Evolutionary conservation across 1,140 invertebrate species (phyloP), one percentile per base, ranked within the genome.

Genomic region (Nomia melanderi): DNA sequence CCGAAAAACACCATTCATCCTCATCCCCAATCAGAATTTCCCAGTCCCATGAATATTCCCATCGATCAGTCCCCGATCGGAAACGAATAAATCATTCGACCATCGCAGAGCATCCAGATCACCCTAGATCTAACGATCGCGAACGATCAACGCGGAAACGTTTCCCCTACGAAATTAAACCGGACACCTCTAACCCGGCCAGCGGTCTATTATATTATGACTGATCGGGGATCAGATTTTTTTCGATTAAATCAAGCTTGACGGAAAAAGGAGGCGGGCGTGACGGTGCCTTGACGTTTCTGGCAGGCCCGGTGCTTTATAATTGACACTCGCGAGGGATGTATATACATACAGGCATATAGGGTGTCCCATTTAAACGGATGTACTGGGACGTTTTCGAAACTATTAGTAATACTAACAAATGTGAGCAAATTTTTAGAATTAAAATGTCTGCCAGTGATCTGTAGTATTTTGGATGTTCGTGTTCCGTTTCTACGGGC

Each of bases 171-270:
- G 4, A 39, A 9, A 36, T 8, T 6, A 25, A 7, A 36, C 17
- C 33, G 25, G 17, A 63, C 54, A 63, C 36, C 63, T 7, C 25
- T 17, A n/a, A 63, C 47, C 59, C 41, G 56, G 81, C 47, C 77
- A 54, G 83, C 81, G 67, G n/a, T 60, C 59, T 75, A 78, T 87
- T 87, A 81, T 88, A 78, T 87, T 87, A 81, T 88, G 86, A 88
- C 77, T 64, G 59, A 89, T 89, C 86, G 87, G 57, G 80, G 81
- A 81, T 87, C 73, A 71, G 71, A 65, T 76, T 78, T 54, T 33
- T 65, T 41, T 64, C 87, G 85, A 87, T 88, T 84, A 84, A 88
- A 85, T 75, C 72, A 83, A 81, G 72, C 62, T 36, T 29, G 72
- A 56, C 71, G 59, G 39, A 31, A 72, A 65, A 64, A 70, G 57